Conservation (phyloP, 2,113 vertebrate species). For the Paraplagusia blochii region DNA sequence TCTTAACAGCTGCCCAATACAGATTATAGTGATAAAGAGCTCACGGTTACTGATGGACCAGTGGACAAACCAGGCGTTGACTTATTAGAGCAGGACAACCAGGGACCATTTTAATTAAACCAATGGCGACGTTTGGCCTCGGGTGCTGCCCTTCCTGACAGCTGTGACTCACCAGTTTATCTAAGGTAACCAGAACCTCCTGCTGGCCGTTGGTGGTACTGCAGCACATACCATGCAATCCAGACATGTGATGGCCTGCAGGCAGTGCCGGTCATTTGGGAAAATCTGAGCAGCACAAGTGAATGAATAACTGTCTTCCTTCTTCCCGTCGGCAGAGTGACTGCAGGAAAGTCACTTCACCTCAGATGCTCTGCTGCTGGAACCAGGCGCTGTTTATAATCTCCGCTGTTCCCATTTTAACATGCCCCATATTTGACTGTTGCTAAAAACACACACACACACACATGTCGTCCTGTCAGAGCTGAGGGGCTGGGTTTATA, state of each 20-base stretch:
- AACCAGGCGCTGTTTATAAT: not conserved
- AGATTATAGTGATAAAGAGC: not conserved
- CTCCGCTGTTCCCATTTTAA: not conserved
- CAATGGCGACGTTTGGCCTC: constrained; percentile 19
- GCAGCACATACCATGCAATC: constrained; percentile 3
- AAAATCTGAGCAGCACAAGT: constrained; percentile 37
- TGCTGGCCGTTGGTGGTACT: constrained; percentile 35
- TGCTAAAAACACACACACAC: not conserved
- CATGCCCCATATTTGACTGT: not conserved
- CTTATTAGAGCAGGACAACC: not conserved
- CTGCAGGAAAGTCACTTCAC: constrained; percentile 5
- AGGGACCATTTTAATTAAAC: not conserved
- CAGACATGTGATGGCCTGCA: constrained; percentile 1
- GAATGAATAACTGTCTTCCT: constrained; percentile 44
- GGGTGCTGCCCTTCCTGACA: constrained; percentile 34
- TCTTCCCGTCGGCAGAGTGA: constrained; percentile 14
- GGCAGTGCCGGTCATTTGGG: constrained; percentile 30
- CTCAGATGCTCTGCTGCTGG: constrained; percentile 9
- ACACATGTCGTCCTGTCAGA: not conserved
- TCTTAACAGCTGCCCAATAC: too few species aligned
- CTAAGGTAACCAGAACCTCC: constrained; percentile 26
- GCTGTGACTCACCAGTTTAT: constrained; percentile 63
- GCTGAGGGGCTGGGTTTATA: not conserved
- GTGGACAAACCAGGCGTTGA: not conserved
- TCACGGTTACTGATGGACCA: not conserved